Evolutionary conservation across 1,140 invertebrate species (phyloP), one percentile per base, ranked within the genome.

Genomic region (Yoshiicerus persimilis): DNA sequence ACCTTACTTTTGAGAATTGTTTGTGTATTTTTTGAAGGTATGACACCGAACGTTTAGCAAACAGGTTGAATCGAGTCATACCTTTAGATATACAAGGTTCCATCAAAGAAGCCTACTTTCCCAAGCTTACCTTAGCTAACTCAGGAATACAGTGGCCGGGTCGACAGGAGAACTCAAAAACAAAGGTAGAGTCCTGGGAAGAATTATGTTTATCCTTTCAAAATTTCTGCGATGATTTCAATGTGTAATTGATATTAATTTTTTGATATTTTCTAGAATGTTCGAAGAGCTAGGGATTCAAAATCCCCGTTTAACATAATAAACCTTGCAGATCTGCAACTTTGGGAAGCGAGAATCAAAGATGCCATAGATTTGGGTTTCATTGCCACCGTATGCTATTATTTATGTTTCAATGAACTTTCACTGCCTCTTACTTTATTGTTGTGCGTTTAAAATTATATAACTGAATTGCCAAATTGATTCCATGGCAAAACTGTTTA

Each of bases 281-380:
- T 83, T 13, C 6, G 23, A 0, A 30, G 77, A 36, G 16, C 20
- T 23, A 13, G 36, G 20, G 77, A 83, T 9, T 23, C 38, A 4
- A 0, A 8, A 77, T 25, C 13, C 34, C 8, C n/a, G 34, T 23
- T 23, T 8, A 83, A 16, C 20, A 13, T 6, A 27, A 30, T 83
- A 2, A 32, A 83, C 1, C 4, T 97, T 5, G 92, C 94, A 1
- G 94, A 96, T 90, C 64, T 97, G 90, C 95, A 96, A 90, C 93
- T 94, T 47, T 97, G 95, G 95, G 93, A 95, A 4, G 95, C 96
- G 90, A 93, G 96, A 36, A 95, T 97, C 89, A 93, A 94, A 32
- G 94, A 95, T 66, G 96, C 96, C 13, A 95, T 97, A 84, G 94
- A 96, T 66, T 94, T 94, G 36, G 95, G 95, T 62, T 92, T 93